Evolutionary conservation across 2,797 vertebrate species (phyloP), one percentile per base, ranked within the genome.

Genomic region (Brachyalestes nurse): DNA sequence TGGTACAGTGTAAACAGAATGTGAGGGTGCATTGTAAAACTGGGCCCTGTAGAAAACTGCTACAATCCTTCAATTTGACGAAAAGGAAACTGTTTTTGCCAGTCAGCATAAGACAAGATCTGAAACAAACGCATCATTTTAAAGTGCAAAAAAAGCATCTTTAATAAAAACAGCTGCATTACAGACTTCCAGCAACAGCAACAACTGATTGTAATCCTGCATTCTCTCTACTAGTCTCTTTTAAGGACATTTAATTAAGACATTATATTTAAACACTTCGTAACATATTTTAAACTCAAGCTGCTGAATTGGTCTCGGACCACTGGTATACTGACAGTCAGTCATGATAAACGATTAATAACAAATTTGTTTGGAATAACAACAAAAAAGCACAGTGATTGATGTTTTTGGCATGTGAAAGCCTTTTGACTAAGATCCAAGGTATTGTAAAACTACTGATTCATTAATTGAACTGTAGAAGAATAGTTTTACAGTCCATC

Each of bases 301-400:
- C 69, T 55, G 13, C 28, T n/a, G 28, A 38, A 14, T 2, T 21
- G 7, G 23, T 79, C 47, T 64, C 40, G 61, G 45, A 84, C 74
- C 69, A 25, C 53, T 82, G 42, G 47, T 58, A 82, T 65, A 42
- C 19, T 72, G 60, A 45, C 58, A 42, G 57, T 78, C 60, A 38
- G 38, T 64, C 74, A 45, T 58, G 69, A 65, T n/a, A 67, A 1
- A 53, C 55, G 61, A 77, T 58, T 81, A 84, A 86, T 42, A 84
- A 88, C 79, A 86, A 84, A 83, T 81, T 80, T 80, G 73, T 86
- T 69, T 92, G 85, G 88, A 82, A 81, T 61, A 77, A 21, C 78
- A 40, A 70, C 58, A 79, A 89, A 89, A 89, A 92, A 91, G 89
- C 93, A 94, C 92, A 94, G 93, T 93, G 93, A 93, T 92, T 85